Conservation (phyloP, 2,113 vertebrate species). For the Herpetotheres cachinnans region DNA sequence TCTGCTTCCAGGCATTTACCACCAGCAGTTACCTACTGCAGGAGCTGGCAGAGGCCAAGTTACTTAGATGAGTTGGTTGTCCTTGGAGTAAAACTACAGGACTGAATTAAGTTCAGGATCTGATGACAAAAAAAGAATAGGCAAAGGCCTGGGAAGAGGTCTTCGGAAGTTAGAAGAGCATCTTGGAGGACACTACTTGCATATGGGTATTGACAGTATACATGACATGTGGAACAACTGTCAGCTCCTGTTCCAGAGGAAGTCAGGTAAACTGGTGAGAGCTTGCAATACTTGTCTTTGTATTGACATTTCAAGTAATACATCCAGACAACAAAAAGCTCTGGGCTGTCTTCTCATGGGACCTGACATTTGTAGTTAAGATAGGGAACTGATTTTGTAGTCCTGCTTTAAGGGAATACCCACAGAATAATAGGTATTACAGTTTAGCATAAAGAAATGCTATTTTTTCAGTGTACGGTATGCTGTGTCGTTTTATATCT, state of each 20-base stretch:
- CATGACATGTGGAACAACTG: background rate
- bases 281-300: background rate
- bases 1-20: background rate
- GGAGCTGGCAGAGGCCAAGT: background rate
- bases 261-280: background rate
- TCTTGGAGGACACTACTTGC: background rate
- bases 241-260: background rate
- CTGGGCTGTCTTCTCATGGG: background rate
- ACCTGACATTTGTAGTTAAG: background rate
- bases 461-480: background rate
- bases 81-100: background rate
- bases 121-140: background rate
- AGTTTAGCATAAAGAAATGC: background rate
- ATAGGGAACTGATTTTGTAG: background rate
- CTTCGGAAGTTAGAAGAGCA: background rate
- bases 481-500: background rate
- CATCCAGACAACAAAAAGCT: background rate
- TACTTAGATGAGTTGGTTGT: background rate
- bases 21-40: background rate
- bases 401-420: background rate
- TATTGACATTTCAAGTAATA: background rate
- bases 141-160: background rate
- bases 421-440: background rate
- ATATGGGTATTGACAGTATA: background rate
- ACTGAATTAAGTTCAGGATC: background rate